A percentile compares a stretch with the other conserved stretches of the same genome.
These are phyloP conservation scores for Zaprionus bogoriensis DNA, from an alignment of 2,888 invertebrate species.

Conservation along the genomic window DNA sequence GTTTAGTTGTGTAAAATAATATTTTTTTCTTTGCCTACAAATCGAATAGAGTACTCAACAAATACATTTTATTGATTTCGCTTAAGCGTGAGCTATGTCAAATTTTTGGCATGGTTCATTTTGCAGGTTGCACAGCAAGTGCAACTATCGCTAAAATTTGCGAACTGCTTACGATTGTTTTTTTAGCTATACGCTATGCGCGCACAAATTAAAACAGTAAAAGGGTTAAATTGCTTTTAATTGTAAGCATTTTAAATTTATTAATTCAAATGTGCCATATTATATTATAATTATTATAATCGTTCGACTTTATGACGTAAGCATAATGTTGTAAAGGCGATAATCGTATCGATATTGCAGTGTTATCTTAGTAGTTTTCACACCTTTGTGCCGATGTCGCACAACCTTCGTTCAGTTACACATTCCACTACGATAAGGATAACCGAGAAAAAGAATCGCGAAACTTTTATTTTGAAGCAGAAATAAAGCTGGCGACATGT, in stretches of 20 bases:
- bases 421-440: not conserved
- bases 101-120: not conserved
- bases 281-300: not conserved
- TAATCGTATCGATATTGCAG: not conserved
- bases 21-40: too few relatives aligned
- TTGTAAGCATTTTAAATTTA: not conserved
- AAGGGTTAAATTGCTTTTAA: not conserved
- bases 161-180: not conserved
- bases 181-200: not conserved
- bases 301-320: not conserved
- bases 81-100: not conserved
- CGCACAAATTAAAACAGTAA: not conserved
- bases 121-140: not conserved
- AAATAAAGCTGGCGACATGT: constrained; percentile 28
- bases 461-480: not conserved
- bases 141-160: not conserved
- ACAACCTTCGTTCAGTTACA: not conserved
- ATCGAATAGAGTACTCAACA: not conserved
- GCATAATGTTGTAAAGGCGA: not conserved
- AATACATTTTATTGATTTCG: not conserved
- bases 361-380: constrained; percentile 6
- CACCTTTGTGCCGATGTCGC: not conserved
- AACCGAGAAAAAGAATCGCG: not conserved
- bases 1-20: too few relatives aligned
- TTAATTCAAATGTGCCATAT: not conserved